Evolutionary conservation across 1,140 invertebrate species (phyloP).

Genomic region (Meloidogyne floridensis): DNA sequence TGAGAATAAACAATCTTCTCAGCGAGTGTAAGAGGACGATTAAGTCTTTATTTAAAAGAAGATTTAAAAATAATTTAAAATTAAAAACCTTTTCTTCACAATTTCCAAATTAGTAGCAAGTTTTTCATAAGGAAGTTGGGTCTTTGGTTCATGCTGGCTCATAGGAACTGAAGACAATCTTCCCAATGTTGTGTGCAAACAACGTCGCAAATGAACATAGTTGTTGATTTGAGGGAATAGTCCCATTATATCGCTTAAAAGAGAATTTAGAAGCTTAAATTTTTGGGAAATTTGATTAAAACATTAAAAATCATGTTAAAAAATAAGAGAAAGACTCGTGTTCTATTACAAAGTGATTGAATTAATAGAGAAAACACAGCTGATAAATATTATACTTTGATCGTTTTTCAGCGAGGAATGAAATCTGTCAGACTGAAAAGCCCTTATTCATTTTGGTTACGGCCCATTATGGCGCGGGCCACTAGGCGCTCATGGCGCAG

Average conservation of each 20-base stretch:
- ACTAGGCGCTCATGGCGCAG: no score
- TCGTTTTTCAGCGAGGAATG: no score
- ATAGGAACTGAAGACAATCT: conserved; percentile 75
- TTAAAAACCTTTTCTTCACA: conserved; percentile 77
- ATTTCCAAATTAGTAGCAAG: conserved; percentile 80
- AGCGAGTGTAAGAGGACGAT: conserved; percentile 88
- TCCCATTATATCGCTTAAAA: background rate
- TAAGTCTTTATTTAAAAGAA: conserved; percentile 71
- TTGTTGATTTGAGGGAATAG: background rate
- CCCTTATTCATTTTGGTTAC: no score
- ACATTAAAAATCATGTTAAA: no score
- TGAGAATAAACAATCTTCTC: conserved; percentile 98
- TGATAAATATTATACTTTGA: background rate
- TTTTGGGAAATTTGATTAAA: no score
- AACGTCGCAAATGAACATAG: conserved; percentile 8
- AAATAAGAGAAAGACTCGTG: no score
- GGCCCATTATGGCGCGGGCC: no score
- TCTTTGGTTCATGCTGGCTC: conserved; percentile 85
- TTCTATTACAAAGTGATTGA: background rate
- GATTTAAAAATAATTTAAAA: conserved; percentile 10
- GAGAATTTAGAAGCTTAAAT: background rate
- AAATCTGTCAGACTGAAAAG: background rate
- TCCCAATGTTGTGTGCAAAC: conserved; percentile 8
- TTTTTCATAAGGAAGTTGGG: conserved; percentile 85
- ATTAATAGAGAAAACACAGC: background rate